A percentile compares a stretch with the other conserved stretches of the same genome.
These are phyloP conservation scores for Zhuqinia jingwanae DNA, from an alignment of 2,888 invertebrate genomes.

Conservation along the genomic window DNA sequence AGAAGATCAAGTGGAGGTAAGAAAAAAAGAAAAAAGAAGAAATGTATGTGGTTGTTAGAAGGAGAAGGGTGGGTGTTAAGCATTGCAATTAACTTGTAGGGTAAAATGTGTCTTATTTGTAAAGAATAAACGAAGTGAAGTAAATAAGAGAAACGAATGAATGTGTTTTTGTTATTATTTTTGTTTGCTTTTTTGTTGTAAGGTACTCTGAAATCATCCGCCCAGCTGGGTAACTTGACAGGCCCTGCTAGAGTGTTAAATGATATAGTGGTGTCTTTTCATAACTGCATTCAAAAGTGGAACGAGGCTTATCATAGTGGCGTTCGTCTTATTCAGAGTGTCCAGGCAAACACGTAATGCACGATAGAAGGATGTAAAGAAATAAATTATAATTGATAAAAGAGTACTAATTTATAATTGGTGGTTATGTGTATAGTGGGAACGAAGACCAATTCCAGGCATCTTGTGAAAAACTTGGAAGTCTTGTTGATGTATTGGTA, in stretches of 20 bases:
- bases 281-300: constrained; percentile 75
- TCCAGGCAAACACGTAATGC: constrained; percentile 67
- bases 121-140: too few species aligned
- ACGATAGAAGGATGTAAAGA: too few species aligned
- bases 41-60: background rate
- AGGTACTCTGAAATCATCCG: constrained; percentile 68
- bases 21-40: background rate
- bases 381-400: too few species aligned
- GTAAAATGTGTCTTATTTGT: too few species aligned
- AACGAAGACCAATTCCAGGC: constrained; percentile 68
- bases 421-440: too few species aligned
- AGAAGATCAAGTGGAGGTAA: constrained; percentile 64
- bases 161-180: too few species aligned
- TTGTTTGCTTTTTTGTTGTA: background rate
- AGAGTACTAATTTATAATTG: too few species aligned
- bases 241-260: constrained; percentile 74
- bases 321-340: constrained; percentile 65
- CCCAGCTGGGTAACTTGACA: constrained; percentile 73
- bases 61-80: constrained; percentile 24
- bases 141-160: too few species aligned
- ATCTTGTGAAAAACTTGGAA: constrained; percentile 73
- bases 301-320: constrained; percentile 70
- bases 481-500: constrained; percentile 73
- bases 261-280: constrained; percentile 72
- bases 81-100: background rate